These are phyloP conservation scores for Sitobion miscanthi DNA, from an alignment of 1,140 invertebrate species.

Conservation along the genomic window DNA sequence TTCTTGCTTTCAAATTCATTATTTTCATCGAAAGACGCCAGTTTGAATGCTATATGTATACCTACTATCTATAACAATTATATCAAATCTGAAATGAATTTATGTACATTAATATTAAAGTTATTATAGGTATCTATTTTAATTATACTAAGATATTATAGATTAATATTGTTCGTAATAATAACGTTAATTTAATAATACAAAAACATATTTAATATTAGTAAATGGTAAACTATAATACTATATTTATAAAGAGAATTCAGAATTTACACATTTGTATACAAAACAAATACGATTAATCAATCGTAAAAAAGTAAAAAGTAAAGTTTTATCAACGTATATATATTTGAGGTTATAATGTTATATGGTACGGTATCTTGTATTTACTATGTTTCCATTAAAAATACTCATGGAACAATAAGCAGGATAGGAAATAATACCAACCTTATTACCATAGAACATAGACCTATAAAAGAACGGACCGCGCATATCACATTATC, in stretches of 20 bases:
- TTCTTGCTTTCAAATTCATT: conserved; percentile 57
- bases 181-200: neutral
- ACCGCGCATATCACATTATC: too few species aligned
- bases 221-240: neutral
- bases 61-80: neutral
- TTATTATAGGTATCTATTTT: neutral
- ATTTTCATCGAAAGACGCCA: conserved; percentile 57
- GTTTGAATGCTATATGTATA: conserved; percentile 24
- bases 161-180: neutral
- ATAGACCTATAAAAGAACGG: too few species aligned
- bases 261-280: neutral
- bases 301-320: neutral
- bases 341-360: conserved; percentile 18
- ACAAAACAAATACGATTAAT: conserved; percentile 38
- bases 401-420: conserved; percentile 31
- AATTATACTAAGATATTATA: neutral
- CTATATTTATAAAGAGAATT: too few species aligned
- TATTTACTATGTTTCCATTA: neutral
- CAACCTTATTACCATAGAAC: too few species aligned
- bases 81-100: neutral
- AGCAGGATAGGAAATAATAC: neutral
- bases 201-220: neutral
- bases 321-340: conserved; percentile 19
- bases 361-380: neutral
- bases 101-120: neutral